Base-by-base conservation (phyloP, 2,888 invertebrate genomes). In the Gymnoscelis rufifasciata region DNA sequence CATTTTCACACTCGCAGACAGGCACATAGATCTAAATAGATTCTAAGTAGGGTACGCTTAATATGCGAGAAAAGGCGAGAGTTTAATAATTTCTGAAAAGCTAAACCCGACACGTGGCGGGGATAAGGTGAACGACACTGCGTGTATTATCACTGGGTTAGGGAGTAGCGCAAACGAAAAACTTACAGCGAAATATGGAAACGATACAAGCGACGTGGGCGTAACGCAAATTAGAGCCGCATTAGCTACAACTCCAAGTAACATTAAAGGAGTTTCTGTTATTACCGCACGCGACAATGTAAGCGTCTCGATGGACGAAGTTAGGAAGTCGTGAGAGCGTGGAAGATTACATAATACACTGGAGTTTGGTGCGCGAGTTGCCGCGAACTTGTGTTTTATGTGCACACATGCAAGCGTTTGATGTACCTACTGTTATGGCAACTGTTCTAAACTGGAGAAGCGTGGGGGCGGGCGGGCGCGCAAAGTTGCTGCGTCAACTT, bases 61-160 rank as follows among this genome's bases (percentile, higher is more conserved):
- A 61, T 44, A 42, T 38, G 44, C 29, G 42, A 57, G 62, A 62
- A 64, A 63, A 48, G 38, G 33, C 41, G 39, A 33, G 39, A 14
- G 31, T 10, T 3, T 44, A 47, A 44, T 39, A 53, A 62, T 56
- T 52, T 56, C 60, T 59, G 59, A 60, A 63, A 57, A 57, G 50
- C 30, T 43, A 40, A 43, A 58, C 41, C 42, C 47, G 64, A 69
- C 74, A 76, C 74, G 73, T 74, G 71, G 63, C 61, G n/a, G 31
- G 13, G 26, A 31, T 40, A 68, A 74, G 75, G 78, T 78, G 71
- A 80, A 80, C 73, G 74, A 77, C 78, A 73, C 58, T 23, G 30
- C 47, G 54, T 63, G 51, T 57, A 56, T 66, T 62, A 66, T 64
- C 65, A 66, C 67, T 65, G 60, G 39, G 28, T 11, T 38, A 57